These are phyloP conservation scores for Brachionus rubens DNA, from an alignment of 1,140 invertebrate species.

Conservation along the genomic window DNA sequence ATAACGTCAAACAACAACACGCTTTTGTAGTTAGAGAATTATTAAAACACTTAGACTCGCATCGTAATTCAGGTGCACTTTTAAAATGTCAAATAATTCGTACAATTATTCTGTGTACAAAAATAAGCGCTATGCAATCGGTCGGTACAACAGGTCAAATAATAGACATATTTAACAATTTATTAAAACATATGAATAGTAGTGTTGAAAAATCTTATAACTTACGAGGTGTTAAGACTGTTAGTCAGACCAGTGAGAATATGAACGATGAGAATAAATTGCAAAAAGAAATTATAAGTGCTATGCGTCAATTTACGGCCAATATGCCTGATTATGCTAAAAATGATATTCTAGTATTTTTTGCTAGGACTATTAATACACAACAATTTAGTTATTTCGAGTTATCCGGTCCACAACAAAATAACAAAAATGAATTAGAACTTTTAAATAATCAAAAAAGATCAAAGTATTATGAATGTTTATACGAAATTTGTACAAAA, in stretches of 20 bases:
- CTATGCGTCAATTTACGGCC: conserved; percentile 30
- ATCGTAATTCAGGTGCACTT: conserved; percentile 1
- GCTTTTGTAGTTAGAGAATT: conserved; percentile 18
- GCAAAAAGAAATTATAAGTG: conserved; percentile 22
- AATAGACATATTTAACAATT: conserved; percentile 45
- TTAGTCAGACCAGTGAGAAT: neutral
- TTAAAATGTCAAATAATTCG: conserved; percentile 39
- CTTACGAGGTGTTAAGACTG: neutral
- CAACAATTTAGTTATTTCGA: conserved; percentile 36
- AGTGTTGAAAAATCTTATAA: conserved; percentile 29
- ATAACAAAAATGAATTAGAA: conserved; percentile 1
- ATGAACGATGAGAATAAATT: conserved; percentile 3
- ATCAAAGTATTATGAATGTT: conserved; percentile 34
- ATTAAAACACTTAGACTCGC: conserved; percentile 37
- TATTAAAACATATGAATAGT: conserved; percentile 28
- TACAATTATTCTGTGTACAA: conserved; percentile 23
- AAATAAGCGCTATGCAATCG: conserved; percentile 36
- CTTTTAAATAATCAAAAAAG: neutral
- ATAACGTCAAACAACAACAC: conserved; percentile 43
- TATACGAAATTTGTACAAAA: conserved; percentile 21
- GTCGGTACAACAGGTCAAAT: conserved; percentile 42
- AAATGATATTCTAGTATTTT: conserved; percentile 27
- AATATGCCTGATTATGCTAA: conserved; percentile 42
- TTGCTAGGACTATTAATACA: conserved; percentile 14
- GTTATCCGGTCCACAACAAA: neutral